Evolutionary conservation across 2,113 vertebrate genomes (phyloP), one percentile per base, ranked within the genome.

Genomic region (Procapra przewalskii): DNA sequence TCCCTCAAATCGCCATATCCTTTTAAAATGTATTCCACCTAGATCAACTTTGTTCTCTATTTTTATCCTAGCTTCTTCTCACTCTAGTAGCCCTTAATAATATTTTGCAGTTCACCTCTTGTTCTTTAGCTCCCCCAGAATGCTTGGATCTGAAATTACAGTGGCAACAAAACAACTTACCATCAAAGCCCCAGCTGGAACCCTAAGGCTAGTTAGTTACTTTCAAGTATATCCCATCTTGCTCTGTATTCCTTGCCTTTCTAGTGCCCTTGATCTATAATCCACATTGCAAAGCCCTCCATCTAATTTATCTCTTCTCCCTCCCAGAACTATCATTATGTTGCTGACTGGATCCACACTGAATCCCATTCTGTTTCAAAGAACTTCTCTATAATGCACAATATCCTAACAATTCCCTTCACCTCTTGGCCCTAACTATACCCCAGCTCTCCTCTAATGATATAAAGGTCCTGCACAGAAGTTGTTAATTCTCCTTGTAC

Each of bases 131-230:
- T 82, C 82, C 57, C 40, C 29, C 25, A 80, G 45, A 90, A 83
- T 79, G 21, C 82, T 90, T 81, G 71, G 29, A 21, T 96, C 81
- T 83, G 62, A 67, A 79, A 48, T 54, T 16, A 52, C 36, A 91
- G 77, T 21, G 57, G 33, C 77, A 96, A 81, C 36, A 75, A 90
- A 96, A 88, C 60, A 82, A 85, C 79, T 77, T 75, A 31, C 43
- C n/a, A 2, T 88, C 67, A 93, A 94, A 96, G 92, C 43, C 92
- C 89, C 95, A 97, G 95, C 82, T 96, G 95, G 95, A 96, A 55
- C 54, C 67, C 67, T 13, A 17, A 93, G 54, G 83, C 92, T 43
- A 82, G 7, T 55, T 86, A 64, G 88, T 85, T 96, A 80, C 64
- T 91, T 84, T 91, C 87, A 96, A 97, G 82, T 59, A 75, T 21